These are phyloP conservation scores for Eupeodes latifasciatus DNA, from an alignment of 2,888 invertebrate genomes.

Conservation along the genomic window DNA sequence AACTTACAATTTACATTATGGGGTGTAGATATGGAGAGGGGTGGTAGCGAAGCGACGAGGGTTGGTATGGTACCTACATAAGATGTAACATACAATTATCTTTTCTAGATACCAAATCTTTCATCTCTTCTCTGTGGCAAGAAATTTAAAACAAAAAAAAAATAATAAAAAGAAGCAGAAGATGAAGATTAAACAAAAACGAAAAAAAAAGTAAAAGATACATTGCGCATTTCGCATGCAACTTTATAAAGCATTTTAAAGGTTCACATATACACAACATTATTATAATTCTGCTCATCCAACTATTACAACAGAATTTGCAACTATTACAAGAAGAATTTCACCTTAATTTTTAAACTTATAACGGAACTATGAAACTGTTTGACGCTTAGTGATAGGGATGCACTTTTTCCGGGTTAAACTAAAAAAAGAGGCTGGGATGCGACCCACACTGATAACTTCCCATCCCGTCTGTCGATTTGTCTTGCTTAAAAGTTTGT, in stretches of 20 bases:
- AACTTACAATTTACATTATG: conserved; percentile 67
- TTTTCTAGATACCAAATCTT: conserved; percentile 64
- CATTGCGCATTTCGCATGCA: conserved; percentile 59
- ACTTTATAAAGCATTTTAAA: conserved; percentile 37
- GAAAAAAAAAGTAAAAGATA: conserved; percentile 24
- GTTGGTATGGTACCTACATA: background rate
- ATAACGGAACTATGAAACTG: background rate
- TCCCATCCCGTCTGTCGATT: too few relatives aligned
- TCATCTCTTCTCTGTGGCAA: conserved; percentile 46
- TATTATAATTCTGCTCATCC: background rate
- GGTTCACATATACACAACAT: conserved; percentile 39
- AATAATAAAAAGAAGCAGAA: background rate
- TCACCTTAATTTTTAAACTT: background rate
- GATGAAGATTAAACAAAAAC: background rate
- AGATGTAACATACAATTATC: conserved; percentile 73
- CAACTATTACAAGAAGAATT: conserved; percentile 10
- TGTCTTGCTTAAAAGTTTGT: too few relatives aligned
- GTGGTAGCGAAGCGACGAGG: background rate
- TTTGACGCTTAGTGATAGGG: too few relatives aligned
- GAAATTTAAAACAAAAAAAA: background rate
- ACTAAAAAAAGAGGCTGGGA: too few relatives aligned
- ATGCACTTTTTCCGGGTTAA: too few relatives aligned
- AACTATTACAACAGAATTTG: conserved; percentile 2
- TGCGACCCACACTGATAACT: too few relatives aligned
- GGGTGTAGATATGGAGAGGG: background rate